Evolutionary conservation across 2,888 invertebrate genomes (phyloP).

Genomic region (Mesorhabditis sp.): DNA sequence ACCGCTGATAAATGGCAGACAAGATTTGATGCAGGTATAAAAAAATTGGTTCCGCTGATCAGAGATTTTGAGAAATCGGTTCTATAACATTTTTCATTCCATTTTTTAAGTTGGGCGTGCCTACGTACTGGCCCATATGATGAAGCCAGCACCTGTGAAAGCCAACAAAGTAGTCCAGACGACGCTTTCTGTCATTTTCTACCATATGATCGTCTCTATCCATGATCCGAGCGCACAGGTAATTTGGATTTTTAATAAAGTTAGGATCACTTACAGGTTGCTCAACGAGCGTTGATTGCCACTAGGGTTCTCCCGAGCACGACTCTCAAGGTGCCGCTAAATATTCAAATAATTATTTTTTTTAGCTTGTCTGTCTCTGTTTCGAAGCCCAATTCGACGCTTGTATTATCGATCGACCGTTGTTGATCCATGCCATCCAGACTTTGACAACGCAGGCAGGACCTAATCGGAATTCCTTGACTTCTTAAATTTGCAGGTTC

Average conservation of each 20-base stretch:
- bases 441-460: constrained; percentile 79
- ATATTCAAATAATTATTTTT: constrained; percentile 10
- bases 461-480: background rate
- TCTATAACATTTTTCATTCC: too few species aligned
- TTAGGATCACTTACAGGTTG: constrained; percentile 65
- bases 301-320: constrained; percentile 48
- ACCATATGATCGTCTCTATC: constrained; percentile 89
- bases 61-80: too few species aligned
- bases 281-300: constrained; percentile 67
- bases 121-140: constrained; percentile 83
- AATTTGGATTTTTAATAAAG: too few species aligned
- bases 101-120: constrained; percentile 77
- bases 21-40: constrained; percentile 78
- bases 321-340: constrained; percentile 30
- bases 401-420: constrained; percentile 90
- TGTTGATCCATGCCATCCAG: constrained; percentile 89
- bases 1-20: constrained; percentile 82
- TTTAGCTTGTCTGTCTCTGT: constrained; percentile 66
- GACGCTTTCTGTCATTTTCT: constrained; percentile 90
- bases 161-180: constrained; percentile 78
- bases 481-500: constrained; percentile 62
- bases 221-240: constrained; percentile 84
- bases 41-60: background rate
- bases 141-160: constrained; percentile 82
- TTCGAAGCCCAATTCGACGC: constrained; percentile 96